These are phyloP conservation scores for Campoletis sonorensis DNA, from an alignment of 1,140 invertebrate genomes.

Conservation along the genomic window DNA sequence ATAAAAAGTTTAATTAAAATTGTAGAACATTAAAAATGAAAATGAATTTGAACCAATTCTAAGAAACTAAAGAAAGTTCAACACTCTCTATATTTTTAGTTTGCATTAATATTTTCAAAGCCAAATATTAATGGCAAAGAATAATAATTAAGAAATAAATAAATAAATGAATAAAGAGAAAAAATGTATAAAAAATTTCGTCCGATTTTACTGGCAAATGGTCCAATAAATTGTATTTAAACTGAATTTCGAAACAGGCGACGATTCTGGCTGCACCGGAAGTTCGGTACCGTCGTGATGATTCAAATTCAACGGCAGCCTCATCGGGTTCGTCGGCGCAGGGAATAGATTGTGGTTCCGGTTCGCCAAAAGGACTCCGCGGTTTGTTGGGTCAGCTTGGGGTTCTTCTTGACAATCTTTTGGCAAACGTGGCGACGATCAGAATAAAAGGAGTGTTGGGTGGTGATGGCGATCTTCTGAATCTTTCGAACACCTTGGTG, in stretches of 20 bases:
- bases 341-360: neutral
- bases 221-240: neutral
- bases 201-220: too few relatives aligned
- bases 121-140: too few relatives aligned
- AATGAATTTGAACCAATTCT: too few relatives aligned
- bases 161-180: too few relatives aligned
- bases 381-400: slow-evolving; percentile 4
- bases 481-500: neutral
- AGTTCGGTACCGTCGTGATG: neutral
- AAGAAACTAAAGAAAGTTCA: too few relatives aligned
- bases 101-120: too few relatives aligned
- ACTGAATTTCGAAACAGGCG: neutral
- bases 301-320: neutral
- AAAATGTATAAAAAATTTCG: too few relatives aligned
- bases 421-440: neutral
- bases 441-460: neutral
- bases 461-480: neutral
- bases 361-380: neutral
- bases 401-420: slow-evolving; percentile 19
- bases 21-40: too few relatives aligned
- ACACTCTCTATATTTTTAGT: too few relatives aligned
- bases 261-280: neutral
- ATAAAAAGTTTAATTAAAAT: too few relatives aligned
- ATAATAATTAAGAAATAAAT: too few relatives aligned
- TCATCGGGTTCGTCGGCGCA: neutral